These are phyloP conservation scores for Caradrina kadenii DNA, from an alignment of 2,888 invertebrate species.

Conservation along the genomic window DNA sequence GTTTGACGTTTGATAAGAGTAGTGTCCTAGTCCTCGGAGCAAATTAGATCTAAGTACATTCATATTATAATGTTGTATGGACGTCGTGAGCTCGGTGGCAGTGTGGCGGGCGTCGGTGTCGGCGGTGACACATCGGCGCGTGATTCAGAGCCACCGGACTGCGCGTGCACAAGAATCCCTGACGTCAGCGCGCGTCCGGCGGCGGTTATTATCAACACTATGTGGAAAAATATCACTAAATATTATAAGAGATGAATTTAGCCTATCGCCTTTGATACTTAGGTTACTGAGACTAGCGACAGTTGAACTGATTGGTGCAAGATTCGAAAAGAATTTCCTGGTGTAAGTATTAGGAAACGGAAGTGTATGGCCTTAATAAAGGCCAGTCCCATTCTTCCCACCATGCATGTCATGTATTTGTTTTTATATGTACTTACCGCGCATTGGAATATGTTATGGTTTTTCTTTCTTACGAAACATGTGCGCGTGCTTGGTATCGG, in stretches of 20 bases:
- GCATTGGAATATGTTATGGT: too few relatives aligned
- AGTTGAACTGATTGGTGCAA: not conserved
- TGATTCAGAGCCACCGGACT: slow-evolving; percentile 81
- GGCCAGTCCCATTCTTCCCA: too few relatives aligned
- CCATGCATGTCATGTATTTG: too few relatives aligned
- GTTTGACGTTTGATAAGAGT: slow-evolving; percentile 37
- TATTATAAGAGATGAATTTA: not conserved
- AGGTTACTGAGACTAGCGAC: not conserved
- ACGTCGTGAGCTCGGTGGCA: slow-evolving; percentile 40
- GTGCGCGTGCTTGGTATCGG: too few relatives aligned
- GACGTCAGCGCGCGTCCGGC: slow-evolving; percentile 87
- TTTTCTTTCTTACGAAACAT: too few relatives aligned
- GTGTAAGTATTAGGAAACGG: too few relatives aligned
- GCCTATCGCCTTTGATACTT: not conserved
- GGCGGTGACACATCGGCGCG: slow-evolving; percentile 85
- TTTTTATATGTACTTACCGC: too few relatives aligned
- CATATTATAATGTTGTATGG: slow-evolving; percentile 31
- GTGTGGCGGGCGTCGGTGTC: slow-evolving; percentile 62
- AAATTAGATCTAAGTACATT: slow-evolving; percentile 41
- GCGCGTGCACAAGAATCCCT: slow-evolving; percentile 83
- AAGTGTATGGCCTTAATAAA: too few relatives aligned
- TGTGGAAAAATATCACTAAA: slow-evolving; percentile 36
- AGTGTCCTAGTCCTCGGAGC: slow-evolving; percentile 25
- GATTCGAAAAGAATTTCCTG: not conserved
- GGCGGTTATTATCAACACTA: slow-evolving; percentile 73